phyloP scores from a whole-genome alignment of 1,140 invertebrate genomes.

The Conus betulinus region DNA sequence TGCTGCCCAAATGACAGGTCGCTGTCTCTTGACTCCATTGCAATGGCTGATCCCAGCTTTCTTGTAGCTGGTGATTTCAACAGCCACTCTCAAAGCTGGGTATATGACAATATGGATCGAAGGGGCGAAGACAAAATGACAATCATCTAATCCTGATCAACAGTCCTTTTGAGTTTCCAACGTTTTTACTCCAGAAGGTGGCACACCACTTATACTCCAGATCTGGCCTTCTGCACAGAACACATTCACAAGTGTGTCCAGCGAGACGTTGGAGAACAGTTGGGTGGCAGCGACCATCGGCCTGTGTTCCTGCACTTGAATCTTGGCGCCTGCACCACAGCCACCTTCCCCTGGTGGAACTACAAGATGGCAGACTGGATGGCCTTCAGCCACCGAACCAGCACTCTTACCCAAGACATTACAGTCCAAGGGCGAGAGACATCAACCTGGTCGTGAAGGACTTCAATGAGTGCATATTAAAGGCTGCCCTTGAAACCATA shows the following conservation, averaged over 20 bases:
- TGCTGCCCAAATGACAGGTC: slow-evolving; percentile 18
- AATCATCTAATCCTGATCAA: slow-evolving; percentile 26
- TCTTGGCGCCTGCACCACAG: slow-evolving; percentile 7
- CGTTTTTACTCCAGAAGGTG: slow-evolving; percentile 43
- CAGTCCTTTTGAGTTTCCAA: neutral
- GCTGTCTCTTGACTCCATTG: neutral
- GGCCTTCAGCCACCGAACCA: slow-evolving; percentile 13
- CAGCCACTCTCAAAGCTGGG: slow-evolving; percentile 13
- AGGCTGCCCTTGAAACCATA: slow-evolving; percentile 34
- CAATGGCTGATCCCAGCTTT: neutral
- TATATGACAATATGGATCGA: neutral
- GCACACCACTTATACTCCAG: slow-evolving; percentile 42
- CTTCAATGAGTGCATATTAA: slow-evolving; percentile 33
- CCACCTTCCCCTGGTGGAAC: neutral
- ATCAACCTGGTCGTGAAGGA: slow-evolving; percentile 23
- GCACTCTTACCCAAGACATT: neutral
- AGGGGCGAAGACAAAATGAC: slow-evolving; percentile 22
- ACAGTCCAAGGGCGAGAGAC: slow-evolving; percentile 18
- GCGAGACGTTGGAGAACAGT: slow-evolving; percentile 10
- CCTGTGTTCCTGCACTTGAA: too few relatives aligned
- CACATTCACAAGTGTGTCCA: slow-evolving; percentile 31
- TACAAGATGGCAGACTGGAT: slow-evolving; percentile 37
- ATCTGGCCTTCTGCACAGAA: slow-evolving; percentile 40
- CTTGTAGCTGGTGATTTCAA: neutral
- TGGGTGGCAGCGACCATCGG: too few relatives aligned